A percentile compares a stretch with the other conserved stretches of the same genome.
phyloP scores from a whole-genome alignment of 2,888 invertebrate genomes.

The Tenthredo amoena region DNA sequence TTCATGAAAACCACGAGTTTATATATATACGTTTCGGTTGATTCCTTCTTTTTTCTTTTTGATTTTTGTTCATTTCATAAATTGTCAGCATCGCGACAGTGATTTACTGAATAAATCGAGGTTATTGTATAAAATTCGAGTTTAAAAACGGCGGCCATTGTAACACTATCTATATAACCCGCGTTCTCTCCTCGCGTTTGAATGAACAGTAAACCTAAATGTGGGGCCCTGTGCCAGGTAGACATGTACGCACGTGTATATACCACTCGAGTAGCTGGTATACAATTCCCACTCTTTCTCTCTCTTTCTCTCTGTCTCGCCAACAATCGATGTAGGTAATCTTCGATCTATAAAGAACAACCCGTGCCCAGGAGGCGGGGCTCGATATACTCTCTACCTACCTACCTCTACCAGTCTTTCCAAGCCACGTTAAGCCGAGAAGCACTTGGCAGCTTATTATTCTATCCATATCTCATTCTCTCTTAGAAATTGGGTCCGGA shows the following conservation, averaged over 20 bases:
- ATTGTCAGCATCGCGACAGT: not conserved
- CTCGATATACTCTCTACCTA: not conserved
- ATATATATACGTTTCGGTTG: too few species aligned
- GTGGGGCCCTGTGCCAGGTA: not conserved
- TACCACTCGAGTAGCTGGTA: not conserved
- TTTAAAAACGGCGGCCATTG: conserved; percentile 14
- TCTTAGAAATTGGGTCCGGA: not conserved
- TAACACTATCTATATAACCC: not conserved
- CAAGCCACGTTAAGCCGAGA: conserved; percentile 35
- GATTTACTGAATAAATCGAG: not conserved
- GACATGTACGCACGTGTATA: not conserved
- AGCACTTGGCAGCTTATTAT: conserved; percentile 39
- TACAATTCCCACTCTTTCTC: not conserved
- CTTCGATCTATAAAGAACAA: conserved; percentile 49
- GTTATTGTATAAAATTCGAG: not conserved
- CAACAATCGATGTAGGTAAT: conserved; percentile 39
- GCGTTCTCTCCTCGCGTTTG: not conserved
- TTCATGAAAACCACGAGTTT: too few species aligned
- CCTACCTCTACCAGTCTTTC: not conserved
- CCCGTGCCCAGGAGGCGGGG: conserved; percentile 45
- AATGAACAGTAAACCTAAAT: conserved; percentile 18
- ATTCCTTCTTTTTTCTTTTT: too few species aligned
- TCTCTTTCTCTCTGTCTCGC: conserved; percentile 11
- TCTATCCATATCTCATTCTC: conserved; percentile 5
- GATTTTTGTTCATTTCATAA: too few species aligned